A percentile compares a stretch with the other conserved stretches of the same genome.
Evolutionary conservation across 2,888 invertebrate species (phyloP).

Genomic region (Dicyrtomina minuta): DNA sequence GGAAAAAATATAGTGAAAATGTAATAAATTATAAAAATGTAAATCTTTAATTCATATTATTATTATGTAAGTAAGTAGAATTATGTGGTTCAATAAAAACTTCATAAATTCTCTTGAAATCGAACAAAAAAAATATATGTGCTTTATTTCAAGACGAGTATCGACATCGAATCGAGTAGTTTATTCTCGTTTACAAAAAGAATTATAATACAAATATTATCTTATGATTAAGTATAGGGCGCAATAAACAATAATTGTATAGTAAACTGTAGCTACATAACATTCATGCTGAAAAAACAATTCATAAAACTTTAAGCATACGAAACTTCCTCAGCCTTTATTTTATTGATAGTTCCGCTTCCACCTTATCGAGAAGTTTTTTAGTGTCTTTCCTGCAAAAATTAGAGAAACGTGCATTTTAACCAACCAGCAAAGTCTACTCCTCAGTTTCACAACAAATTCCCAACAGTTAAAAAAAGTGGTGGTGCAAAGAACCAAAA

Average conservation of each 20-base stretch:
- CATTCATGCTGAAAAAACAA: too few relatives aligned
- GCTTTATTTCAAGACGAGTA: too few relatives aligned
- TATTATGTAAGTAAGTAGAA: not conserved
- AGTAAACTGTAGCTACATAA: too few relatives aligned
- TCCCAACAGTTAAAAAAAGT: not conserved
- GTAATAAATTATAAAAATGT: slow-evolving; percentile 1
- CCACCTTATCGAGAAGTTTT: slow-evolving; percentile 68
- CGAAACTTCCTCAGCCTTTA: not conserved
- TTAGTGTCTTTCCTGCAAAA: slow-evolving; percentile 65
- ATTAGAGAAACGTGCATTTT: too few relatives aligned
- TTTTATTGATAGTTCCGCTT: slow-evolving; percentile 55
- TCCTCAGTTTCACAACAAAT: not conserved
- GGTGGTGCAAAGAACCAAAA: too few relatives aligned
- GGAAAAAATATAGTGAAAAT: not conserved
- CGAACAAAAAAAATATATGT: too few relatives aligned
- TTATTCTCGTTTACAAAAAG: too few relatives aligned
- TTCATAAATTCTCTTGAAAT: not conserved
- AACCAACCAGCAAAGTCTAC: too few relatives aligned
- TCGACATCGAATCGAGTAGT: too few relatives aligned
- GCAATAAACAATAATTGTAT: not conserved
- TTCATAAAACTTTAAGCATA: not conserved
- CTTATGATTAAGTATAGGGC: not conserved
- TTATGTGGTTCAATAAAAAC: not conserved
- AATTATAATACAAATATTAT: not conserved
- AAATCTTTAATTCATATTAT: too few relatives aligned